A percentile compares a stretch with the other conserved stretches of the same genome.
These are phyloP conservation scores for Goniozus legneri DNA, from an alignment of 1,140 invertebrate genomes.

Conservation along the genomic window DNA sequence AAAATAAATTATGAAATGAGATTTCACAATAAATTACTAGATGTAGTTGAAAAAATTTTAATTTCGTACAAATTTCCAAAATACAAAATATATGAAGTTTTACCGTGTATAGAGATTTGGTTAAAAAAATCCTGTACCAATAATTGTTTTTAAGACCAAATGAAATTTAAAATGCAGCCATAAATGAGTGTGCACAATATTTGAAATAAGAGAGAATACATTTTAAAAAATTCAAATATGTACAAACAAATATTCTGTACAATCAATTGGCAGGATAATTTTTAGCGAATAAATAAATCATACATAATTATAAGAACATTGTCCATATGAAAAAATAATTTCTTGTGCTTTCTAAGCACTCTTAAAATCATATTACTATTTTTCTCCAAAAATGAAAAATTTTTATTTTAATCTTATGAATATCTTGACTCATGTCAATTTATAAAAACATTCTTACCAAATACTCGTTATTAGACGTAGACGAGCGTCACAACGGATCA, in stretches of 20 bases:
- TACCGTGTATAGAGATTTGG: background rate
- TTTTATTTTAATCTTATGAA: background rate
- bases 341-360: no score
- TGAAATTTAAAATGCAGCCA: background rate
- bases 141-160: no score
- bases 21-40: no score
- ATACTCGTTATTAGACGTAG: slow-evolving; percentile 6
- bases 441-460: slow-evolving; percentile 13
- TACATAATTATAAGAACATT: no score
- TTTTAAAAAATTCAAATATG: background rate
- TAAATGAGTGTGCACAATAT: background rate
- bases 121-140: no score
- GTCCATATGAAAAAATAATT: no score
- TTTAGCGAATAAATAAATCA: no score
- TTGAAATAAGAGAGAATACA: background rate
- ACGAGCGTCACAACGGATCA: slow-evolving; percentile 12
- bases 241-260: no score
- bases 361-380: no score
- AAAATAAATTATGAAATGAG: no score
- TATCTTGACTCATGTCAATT: slow-evolving; percentile 3
- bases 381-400: background rate
- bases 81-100: slow-evolving; percentile 2
- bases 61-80: background rate
- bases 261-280: no score
- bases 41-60: slow-evolving; percentile 2